A percentile compares a stretch with the other conserved stretches of the same genome.
Evolutionary conservation across 2,888 invertebrate genomes (phyloP).

Genomic region (Protophormia terraenovae): DNA sequence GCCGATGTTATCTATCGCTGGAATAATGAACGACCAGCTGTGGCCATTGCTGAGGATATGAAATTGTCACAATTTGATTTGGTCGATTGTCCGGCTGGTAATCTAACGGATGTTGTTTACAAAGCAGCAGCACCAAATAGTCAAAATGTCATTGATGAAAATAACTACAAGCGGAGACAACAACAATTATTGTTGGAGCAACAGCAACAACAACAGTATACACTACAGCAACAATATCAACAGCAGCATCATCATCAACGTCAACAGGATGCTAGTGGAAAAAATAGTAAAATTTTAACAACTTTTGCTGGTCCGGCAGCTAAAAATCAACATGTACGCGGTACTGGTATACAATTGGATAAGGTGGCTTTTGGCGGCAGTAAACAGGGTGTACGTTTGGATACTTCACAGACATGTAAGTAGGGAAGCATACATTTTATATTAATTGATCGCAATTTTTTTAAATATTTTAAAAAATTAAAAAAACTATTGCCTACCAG

Average conservation of each 20-base stretch:
- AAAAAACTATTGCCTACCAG: no score
- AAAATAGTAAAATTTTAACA: conserved; percentile 69
- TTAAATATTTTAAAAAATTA: no score
- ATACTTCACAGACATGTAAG: conserved; percentile 76
- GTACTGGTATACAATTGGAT: conserved; percentile 76
- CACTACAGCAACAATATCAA: conserved; percentile 48
- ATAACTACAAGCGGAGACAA: conserved; percentile 38
- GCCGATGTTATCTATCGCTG: conserved; percentile 88
- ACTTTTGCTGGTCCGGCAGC: conserved; percentile 76
- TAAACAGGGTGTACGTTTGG: conserved; percentile 70
- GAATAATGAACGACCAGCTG: conserved; percentile 86
- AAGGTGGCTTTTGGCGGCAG: conserved; percentile 73
- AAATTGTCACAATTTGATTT: conserved; percentile 92
- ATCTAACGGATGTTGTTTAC: conserved; percentile 83
- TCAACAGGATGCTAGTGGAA: conserved; percentile 34
- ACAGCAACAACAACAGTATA: conserved; percentile 68
- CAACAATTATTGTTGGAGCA: conserved; percentile 36
- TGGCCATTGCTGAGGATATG: conserved; percentile 91
- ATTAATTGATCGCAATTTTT: not conserved
- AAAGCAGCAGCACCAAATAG: conserved; percentile 76
- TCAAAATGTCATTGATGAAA: conserved; percentile 49
- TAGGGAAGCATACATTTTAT: no score
- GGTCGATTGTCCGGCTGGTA: conserved; percentile 88
- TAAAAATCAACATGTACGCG: conserved; percentile 77
- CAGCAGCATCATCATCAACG: conserved; percentile 28